phyloP scores from a whole-genome alignment of 2,888 invertebrate genomes.

The Lasioglossum pauxillum region DNA sequence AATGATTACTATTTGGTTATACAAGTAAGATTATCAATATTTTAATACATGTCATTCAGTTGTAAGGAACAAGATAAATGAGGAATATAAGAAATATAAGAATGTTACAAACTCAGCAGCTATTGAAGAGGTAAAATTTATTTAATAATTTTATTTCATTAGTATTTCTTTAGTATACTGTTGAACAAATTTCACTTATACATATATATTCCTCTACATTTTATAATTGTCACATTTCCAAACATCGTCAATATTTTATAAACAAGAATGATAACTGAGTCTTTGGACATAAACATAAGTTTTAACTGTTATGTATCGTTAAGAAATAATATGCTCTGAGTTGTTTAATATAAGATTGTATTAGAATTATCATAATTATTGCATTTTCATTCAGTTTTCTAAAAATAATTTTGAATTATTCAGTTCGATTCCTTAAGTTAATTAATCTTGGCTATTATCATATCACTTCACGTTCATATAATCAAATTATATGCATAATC shows the following conservation, averaged over 20 bases:
- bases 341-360: neutral
- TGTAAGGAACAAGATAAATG: constrained; percentile 90
- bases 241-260: neutral
- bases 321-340: neutral
- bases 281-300: neutral
- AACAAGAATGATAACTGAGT: neutral
- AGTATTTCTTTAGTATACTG: constrained; percentile 17
- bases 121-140: constrained; percentile 87
- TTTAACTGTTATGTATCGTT: neutral
- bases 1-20: neutral
- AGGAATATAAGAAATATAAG: constrained; percentile 90
- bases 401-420: neutral
- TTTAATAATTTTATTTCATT: constrained; percentile 2
- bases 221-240: neutral
- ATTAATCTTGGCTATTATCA: neutral
- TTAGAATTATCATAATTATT: neutral
- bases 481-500: neutral
- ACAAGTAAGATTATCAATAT: constrained; percentile 22
- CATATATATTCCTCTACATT: neutral
- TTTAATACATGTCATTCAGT: constrained; percentile 80
- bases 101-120: constrained; percentile 86
- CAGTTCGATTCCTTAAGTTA: neutral
- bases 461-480: neutral
- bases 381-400: neutral
- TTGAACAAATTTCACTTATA: neutral